These are phyloP conservation scores for Steinernema khuongi DNA, from an alignment of 1,140 invertebrate species.

Conservation along the genomic window DNA sequence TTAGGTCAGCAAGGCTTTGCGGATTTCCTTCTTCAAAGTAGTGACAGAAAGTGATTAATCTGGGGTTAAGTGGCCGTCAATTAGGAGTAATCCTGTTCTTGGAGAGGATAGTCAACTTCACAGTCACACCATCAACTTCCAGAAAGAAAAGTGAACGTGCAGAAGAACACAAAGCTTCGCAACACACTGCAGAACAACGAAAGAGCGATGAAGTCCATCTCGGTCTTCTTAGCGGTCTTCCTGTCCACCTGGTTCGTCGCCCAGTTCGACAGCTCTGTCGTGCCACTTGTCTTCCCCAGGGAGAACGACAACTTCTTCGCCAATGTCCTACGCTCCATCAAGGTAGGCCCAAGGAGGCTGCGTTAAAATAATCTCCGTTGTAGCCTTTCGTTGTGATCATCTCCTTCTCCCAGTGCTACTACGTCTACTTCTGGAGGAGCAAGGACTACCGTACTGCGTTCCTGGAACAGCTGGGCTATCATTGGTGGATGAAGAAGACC, in stretches of 20 bases:
- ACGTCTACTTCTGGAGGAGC: background rate
- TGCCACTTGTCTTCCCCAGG: background rate
- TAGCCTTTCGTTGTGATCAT: background rate
- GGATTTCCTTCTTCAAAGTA: too few relatives aligned
- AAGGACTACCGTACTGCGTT: background rate
- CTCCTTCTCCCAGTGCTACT: background rate
- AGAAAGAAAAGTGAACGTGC: too few relatives aligned
- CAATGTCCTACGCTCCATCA: background rate
- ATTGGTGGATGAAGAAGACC: too few relatives aligned
- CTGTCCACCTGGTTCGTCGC: background rate
- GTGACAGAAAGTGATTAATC: too few relatives aligned
- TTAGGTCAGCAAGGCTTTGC: too few relatives aligned
- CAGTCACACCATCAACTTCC: too few relatives aligned
- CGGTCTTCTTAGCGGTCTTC: background rate
- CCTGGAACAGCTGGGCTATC: background rate
- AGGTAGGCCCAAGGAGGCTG: background rate
- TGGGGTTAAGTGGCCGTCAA: too few relatives aligned
- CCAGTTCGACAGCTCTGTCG: background rate
- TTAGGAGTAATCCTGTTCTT: too few relatives aligned
- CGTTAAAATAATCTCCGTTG: background rate
- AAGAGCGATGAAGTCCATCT: too few relatives aligned
- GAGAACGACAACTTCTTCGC: background rate
- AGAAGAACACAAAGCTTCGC: too few relatives aligned
- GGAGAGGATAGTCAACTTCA: too few relatives aligned
- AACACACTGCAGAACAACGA: background rate